phyloP scores from a whole-genome alignment of 2,888 invertebrate species.

The Fragum fragum region DNA sequence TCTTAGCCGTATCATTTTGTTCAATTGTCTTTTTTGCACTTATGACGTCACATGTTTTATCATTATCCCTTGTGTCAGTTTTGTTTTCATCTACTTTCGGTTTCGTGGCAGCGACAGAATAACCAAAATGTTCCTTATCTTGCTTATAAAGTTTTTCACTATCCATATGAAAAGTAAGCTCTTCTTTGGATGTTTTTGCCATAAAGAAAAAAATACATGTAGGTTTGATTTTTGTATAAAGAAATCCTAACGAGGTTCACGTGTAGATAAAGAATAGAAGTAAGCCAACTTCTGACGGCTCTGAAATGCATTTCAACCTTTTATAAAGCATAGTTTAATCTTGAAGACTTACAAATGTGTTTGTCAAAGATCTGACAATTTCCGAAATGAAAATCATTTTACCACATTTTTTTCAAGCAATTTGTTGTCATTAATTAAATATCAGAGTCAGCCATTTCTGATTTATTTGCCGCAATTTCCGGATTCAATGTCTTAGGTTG shows the following conservation, averaged over 20 bases:
- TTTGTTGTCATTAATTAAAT: slow-evolving; percentile 6
- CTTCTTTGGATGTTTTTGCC: background rate
- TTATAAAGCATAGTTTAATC: background rate
- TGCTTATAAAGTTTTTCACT: background rate
- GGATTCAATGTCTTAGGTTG: slow-evolving; percentile 20
- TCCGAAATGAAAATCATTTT: slow-evolving; percentile 9
- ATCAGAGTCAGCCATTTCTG: slow-evolving; percentile 33
- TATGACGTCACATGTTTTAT: background rate
- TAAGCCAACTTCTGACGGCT: too few relatives aligned
- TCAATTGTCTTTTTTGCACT: background rate
- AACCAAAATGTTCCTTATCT: background rate
- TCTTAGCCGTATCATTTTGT: background rate
- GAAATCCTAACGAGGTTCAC: too few relatives aligned
- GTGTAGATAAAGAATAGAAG: too few relatives aligned
- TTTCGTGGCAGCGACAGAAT: background rate
- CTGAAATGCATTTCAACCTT: background rate
- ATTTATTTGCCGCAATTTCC: slow-evolving; percentile 48
- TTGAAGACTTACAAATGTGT: slow-evolving; percentile 19
- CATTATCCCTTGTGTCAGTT: background rate
- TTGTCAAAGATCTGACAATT: slow-evolving; percentile 9
- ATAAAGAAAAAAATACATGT: background rate
- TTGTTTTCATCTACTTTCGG: background rate
- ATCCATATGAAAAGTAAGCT: background rate
- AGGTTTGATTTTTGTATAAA: too few relatives aligned
- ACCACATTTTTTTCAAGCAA: background rate